Evolutionary conservation across 2,888 invertebrate genomes (phyloP), one percentile per base, ranked within the genome.

Genomic region (Stenodema calcarata): DNA sequence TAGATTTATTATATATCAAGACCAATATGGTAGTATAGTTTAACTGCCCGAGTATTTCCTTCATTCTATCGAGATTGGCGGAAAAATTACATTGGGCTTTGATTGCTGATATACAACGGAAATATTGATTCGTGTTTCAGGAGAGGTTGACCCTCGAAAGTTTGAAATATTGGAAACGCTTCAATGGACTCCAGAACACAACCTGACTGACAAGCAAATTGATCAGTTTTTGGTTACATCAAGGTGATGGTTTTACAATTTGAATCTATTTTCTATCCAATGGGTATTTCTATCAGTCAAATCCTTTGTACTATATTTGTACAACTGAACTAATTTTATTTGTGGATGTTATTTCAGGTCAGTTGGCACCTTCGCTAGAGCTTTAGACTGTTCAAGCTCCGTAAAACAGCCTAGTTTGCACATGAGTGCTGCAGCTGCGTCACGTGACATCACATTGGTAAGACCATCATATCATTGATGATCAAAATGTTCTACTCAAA

Each of bases 351-450:
- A 11, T 86, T 87, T 18, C 85, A 89, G 89, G 86, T 90, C 90
- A 69, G 88, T 90, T 28, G 90, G 99, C 89, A 99, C 99, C 89
- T 99, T 99, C 93, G 98, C 99, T 89, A 95, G 99, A 90, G 99
- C 99, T 88, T 94, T 99, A 89, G 99, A 99, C 93, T 98, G 98
- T 92, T 98, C 98, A 90, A 98, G 98, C 92, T 98, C 98, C 90
- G 97, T 99, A 78, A 98, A 99, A 91, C 98, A 99, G 91, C 99
- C 99, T 88, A 98, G 98, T 90, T 93, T 99, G 90, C 99, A 99
- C 92, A 98, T 99, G 98, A 98, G 98, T 90, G 99, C 99, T 88
- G 99, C 99, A 86, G 99, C 99, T 88, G 99, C 99, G 89, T 98
- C 98, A 90, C 94, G 99, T 90, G 99, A 99, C 93, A 97, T 99